Evolutionary conservation across 2,888 invertebrate genomes (phyloP).

Genomic region (Pristionchus exspectatus): DNA sequence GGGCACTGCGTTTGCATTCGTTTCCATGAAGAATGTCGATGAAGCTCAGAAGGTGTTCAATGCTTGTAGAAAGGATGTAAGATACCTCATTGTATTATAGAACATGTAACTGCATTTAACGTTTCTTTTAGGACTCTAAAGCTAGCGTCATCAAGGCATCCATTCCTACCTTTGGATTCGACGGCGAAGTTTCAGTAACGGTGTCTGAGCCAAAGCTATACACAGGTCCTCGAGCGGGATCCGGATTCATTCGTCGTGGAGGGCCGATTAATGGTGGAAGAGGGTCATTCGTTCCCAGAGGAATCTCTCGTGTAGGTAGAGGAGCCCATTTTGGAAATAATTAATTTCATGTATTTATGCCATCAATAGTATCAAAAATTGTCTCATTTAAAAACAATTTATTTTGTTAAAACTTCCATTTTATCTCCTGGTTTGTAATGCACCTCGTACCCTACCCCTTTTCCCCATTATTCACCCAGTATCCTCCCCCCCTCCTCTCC

Average conservation of each 20-base stretch:
- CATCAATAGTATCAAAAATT: too few species aligned
- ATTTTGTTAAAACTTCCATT: too few species aligned
- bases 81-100: not conserved
- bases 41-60: conserved; percentile 51
- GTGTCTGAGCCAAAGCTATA: conserved; percentile 6
- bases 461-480: too few species aligned
- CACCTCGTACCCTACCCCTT: too few species aligned
- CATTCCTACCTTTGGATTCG: conserved; percentile 34
- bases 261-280: conserved; percentile 13
- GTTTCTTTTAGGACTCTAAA: conserved; percentile 37
- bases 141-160: conserved; percentile 32
- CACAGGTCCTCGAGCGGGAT: not conserved
- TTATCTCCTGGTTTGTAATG: too few species aligned
- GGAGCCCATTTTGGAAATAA: not conserved
- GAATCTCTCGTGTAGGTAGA: conserved; percentile 15
- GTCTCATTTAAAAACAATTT: too few species aligned
- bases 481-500: too few species aligned
- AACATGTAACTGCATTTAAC: not conserved
- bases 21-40: conserved; percentile 46
- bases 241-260: conserved; percentile 25
- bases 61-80: conserved; percentile 49
- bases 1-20: conserved; percentile 49
- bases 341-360: not conserved
- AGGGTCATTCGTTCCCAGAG: conserved; percentile 44
- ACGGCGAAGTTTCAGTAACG: conserved; percentile 47